A percentile compares a stretch with the other conserved stretches of the same genome.
These are phyloP conservation scores for Takifugu flavidus DNA, from an alignment of 2,113 vertebrate species.

Conservation along the genomic window DNA sequence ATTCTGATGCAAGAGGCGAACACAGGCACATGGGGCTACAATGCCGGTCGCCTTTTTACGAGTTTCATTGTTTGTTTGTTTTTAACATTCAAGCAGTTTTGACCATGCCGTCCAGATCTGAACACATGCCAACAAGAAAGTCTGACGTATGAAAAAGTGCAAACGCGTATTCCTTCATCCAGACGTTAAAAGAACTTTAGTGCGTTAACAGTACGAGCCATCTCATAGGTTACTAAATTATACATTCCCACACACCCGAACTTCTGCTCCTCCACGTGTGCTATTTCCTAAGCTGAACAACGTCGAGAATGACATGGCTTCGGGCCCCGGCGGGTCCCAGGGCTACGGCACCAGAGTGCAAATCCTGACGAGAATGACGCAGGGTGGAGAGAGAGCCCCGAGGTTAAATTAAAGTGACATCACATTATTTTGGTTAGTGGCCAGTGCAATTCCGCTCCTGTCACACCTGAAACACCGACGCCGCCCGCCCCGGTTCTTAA, in stretches of 20 bases:
- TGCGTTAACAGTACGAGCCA: conserved; percentile 73
- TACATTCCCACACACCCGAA: conserved; percentile 41
- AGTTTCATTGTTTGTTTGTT: conserved; percentile 17
- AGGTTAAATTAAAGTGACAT: conserved; percentile 60
- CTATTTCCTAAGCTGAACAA: not conserved
- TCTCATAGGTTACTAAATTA: conserved; percentile 65
- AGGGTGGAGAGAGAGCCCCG: conserved; percentile 38
- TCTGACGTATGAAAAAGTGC: conserved; percentile 68
- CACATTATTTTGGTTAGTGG: conserved; percentile 63
- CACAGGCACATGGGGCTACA: conserved; percentile 37
- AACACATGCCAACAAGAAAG: conserved; percentile 62
- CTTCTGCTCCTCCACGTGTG: conserved; percentile 12
- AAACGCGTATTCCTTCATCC: conserved; percentile 59
- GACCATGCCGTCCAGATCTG: conserved; percentile 29
- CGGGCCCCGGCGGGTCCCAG: conserved; percentile 14
- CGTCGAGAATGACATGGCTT: conserved; percentile 33
- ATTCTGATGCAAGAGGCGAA: conserved; percentile 21
- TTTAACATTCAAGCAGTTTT: conserved; percentile 34
- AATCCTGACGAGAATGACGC: conserved; percentile 25
- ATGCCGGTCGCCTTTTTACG: conserved; percentile 18
- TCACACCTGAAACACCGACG: conserved; percentile 9
- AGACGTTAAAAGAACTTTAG: conserved; percentile 45
- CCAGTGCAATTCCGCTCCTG: conserved; percentile 54
- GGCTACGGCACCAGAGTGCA: conserved; percentile 6
- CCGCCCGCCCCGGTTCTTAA: conserved; percentile 4